Evolutionary conservation across 2,113 vertebrate genomes (phyloP).

Genomic region (Nicator chloris): DNA sequence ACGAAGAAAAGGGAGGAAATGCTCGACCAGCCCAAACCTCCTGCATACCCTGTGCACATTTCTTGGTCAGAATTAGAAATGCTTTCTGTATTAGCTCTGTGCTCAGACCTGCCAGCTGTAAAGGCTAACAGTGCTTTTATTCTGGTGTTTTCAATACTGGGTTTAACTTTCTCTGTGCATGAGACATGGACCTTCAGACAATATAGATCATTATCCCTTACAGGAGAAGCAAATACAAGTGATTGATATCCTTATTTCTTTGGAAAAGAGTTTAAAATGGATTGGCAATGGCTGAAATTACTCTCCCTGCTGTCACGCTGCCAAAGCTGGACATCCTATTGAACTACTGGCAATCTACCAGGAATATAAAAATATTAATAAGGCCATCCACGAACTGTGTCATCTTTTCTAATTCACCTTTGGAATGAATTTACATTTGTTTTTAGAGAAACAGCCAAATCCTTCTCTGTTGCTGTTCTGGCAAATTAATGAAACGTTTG

Average conservation of each 20-base stretch:
- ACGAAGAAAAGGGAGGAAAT: not conserved
- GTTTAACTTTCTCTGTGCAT: not conserved
- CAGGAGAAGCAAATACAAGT: not conserved
- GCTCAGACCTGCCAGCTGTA: not conserved
- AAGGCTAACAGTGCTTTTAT: not conserved
- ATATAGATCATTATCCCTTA: not conserved
- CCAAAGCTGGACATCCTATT: not conserved
- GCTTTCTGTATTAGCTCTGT: not conserved
- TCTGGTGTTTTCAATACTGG: not conserved
- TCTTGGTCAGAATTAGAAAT: not conserved
- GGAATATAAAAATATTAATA: constrained; percentile 7
- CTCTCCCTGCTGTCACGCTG: not conserved
- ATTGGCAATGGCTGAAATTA: constrained; percentile 32
- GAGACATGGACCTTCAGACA: not conserved
- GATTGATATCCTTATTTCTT: constrained; percentile 16
- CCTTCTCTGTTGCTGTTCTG: not conserved
- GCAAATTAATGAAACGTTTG: not conserved
- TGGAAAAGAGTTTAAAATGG: constrained; percentile 43
- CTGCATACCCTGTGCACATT: not conserved
- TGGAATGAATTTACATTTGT: not conserved
- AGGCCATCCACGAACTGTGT: not conserved
- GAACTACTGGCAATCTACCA: not conserved
- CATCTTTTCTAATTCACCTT: not conserved
- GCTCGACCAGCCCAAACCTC: not conserved
- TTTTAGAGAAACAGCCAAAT: not conserved